phyloP scores from a whole-genome alignment of 2,797 vertebrate species.

The Ctenosaura bakeri region DNA sequence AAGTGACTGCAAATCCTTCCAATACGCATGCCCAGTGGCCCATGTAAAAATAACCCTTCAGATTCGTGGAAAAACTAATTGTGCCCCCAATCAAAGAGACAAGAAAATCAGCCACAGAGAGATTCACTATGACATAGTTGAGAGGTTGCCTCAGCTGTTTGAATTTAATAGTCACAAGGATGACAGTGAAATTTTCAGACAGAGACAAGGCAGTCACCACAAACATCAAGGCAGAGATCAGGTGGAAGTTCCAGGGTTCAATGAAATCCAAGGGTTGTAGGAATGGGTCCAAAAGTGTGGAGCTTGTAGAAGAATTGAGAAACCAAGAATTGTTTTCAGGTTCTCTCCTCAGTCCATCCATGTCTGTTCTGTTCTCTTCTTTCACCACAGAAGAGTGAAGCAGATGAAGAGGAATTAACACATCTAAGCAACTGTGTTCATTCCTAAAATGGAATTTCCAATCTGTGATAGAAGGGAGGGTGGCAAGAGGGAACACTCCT shows the following conservation, averaged over 20 bases:
- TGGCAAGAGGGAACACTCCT: background rate
- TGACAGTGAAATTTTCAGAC: conserved; percentile 90
- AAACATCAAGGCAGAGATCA: conserved; percentile 89
- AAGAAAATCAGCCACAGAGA: conserved; percentile 92
- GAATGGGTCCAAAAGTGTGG: conserved; percentile 82
- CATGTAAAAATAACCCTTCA: conserved; percentile 90
- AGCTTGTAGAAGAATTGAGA: conserved; percentile 30
- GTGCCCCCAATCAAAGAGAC: conserved; percentile 89
- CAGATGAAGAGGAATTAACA: background rate
- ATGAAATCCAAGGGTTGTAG: conserved; percentile 80
- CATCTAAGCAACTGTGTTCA: conserved; percentile 19
- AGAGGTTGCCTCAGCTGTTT: conserved; percentile 90
- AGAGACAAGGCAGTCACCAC: conserved; percentile 88
- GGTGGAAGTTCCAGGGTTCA: conserved; percentile 89
- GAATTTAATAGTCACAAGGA: conserved; percentile 89
- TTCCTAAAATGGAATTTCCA: conserved; percentile 36
- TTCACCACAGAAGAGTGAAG: background rate
- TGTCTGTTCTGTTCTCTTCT: conserved; percentile 48
- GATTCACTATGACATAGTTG: conserved; percentile 92
- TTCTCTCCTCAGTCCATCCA: conserved; percentile 77
- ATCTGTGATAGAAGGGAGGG: background rate
- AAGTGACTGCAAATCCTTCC: conserved; percentile 94
- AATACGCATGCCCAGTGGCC: conserved; percentile 90
- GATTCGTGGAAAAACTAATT: conserved; percentile 90
- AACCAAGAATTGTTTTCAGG: conserved; percentile 80